A percentile compares a stretch with the other conserved stretches of the same genome.
These are phyloP conservation scores for Drosophila nigritarsus DNA, from an alignment of 2,888 invertebrate genomes.

Conservation along the genomic window DNA sequence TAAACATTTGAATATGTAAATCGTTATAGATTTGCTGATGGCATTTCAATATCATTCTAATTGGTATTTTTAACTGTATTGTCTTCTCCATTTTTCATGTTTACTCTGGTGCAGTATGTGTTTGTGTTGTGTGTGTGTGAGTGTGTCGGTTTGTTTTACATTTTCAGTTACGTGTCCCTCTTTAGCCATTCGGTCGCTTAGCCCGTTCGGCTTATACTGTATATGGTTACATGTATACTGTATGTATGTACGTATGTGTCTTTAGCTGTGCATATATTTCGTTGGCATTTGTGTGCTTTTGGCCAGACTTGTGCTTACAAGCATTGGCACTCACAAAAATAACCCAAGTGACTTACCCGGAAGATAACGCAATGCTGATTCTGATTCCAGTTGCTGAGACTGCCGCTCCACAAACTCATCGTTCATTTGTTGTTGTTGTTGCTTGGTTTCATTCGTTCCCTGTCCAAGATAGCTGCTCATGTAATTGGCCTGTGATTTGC, in stretches of 20 bases:
- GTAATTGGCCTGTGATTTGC: slow-evolving; percentile 53
- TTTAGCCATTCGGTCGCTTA: slow-evolving; percentile 1
- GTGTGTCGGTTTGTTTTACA: background rate
- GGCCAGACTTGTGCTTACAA: slow-evolving; percentile 17
- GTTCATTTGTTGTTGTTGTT: slow-evolving; percentile 17
- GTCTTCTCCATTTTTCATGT: slow-evolving; percentile 1
- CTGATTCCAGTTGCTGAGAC: slow-evolving; percentile 33
- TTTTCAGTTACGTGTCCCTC: background rate
- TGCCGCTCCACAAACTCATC: slow-evolving; percentile 37
- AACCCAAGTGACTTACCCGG: slow-evolving; percentile 47
- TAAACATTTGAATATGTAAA: background rate
- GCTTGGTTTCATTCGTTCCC: slow-evolving; percentile 27
- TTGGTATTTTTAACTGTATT: background rate
- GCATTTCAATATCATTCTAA: background rate
- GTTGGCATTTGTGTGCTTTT: slow-evolving; percentile 10
- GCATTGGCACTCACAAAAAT: slow-evolving; percentile 38
- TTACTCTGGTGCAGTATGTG: background rate
- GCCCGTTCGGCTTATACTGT: slow-evolving; percentile 15
- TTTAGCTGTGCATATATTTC: slow-evolving; percentile 10
- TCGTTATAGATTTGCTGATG: background rate
- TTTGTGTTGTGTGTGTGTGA: background rate
- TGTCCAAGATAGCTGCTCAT: slow-evolving; percentile 37
- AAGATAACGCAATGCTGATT: slow-evolving; percentile 46
- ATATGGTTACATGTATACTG: background rate
- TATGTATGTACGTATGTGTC: background rate